Base-by-base conservation (phyloP, 1,140 invertebrate genomes). In the Macrosteles quadrilineatus region DNA sequence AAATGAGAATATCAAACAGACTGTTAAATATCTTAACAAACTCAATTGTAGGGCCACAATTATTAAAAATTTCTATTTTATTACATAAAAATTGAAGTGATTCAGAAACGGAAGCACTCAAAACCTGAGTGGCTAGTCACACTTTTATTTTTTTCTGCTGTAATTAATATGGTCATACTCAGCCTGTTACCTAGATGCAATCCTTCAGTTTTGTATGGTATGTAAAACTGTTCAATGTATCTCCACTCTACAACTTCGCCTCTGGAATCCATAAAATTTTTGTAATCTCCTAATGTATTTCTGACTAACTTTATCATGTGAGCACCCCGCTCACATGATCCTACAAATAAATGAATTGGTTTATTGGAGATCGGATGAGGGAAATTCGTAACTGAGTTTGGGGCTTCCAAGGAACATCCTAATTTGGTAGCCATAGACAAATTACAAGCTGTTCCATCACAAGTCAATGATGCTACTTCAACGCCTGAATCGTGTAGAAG, bases 271-370 rank as follows among this genome's bases (percentile, higher is more conserved):
- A 9, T 9, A 6, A 40, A 40, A 40, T 9, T 40, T 40, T 70
- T 68, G 6, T 64, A 59, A 36, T 70, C 65, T 29, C 64, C 50
- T 45, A 71, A 47, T 1, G 53, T 47, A 64, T 70, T 72, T 4
- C 72, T 2, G 0, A 73, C 40, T 12, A 74, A 57, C 50, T 75
- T 75, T 6, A 76, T n/a, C 72, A 75, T 76, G 53, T 76, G 72
- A n/a, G n/a, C n/a, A n/a, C n/a, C n/a, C n/a, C n/a, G n/a, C n/a
- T n/a, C n/a, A n/a, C n/a, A n/a, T n/a, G n/a, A n/a, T n/a, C n/a
- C n/a, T n/a, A n/a, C n/a, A n/a, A n/a, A n/a, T n/a, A n/a, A n/a
- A n/a, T n/a, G n/a, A n/a, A n/a, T 40, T 40, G 17, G 36, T 9
- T 40, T 17, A 6, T 40, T 40, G 17, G 36, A 9, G 36, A 40